Base-by-base conservation (phyloP, 2,888 invertebrate species). In the Molanna angustata region DNA sequence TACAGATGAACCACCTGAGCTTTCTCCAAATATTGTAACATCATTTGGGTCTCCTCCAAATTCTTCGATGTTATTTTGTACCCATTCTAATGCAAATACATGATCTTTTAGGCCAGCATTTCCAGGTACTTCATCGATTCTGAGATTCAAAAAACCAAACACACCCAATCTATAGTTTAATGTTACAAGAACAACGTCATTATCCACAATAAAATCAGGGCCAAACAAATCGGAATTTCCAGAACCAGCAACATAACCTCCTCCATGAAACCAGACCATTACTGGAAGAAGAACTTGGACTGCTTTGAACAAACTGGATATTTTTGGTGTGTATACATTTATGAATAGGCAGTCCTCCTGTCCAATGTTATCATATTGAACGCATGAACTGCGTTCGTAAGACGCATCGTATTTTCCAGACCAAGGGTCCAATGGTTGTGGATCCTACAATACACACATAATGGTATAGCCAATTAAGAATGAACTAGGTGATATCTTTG, bases 281-380 rank as follows among this genome's bases (percentile, higher is more conserved):
- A 56, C 56, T 11, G 58, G 56, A n/a, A 58, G 19, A 1, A 49
- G 19, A 3, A 47, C 7, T 20, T 47, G 33, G 18, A 40, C 7
- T 1, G 2, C 14, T 4, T 20, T 39, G n/a, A 49, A 42, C 16
- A 31, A 11, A 2, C 40, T 32, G 4, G 42, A 27, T 2, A 52
- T 11, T 27, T 42, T 52, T 9, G 88, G 88, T 16, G 83, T 79
- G 65, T 80, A 90, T 35, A 90, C 74, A 64, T 90, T 90, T 42
- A 90, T 73, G 64, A 86, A 89, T 3, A 90, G 74, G 62, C 89
- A 90, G 63, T 90, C 88, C 69, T 90, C 90, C 63, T 85, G 81
- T 17, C 59, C 59, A 2, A 49, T 4, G 3, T 41, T 35, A 27
- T 44, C 49, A 2, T 39, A 48, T 21, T 57, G 57, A 4, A 54